A percentile compares a stretch with the other conserved stretches of the same genome.
phyloP scores from a whole-genome alignment of 2,888 invertebrate species.

The Hypsopygia costalis region DNA sequence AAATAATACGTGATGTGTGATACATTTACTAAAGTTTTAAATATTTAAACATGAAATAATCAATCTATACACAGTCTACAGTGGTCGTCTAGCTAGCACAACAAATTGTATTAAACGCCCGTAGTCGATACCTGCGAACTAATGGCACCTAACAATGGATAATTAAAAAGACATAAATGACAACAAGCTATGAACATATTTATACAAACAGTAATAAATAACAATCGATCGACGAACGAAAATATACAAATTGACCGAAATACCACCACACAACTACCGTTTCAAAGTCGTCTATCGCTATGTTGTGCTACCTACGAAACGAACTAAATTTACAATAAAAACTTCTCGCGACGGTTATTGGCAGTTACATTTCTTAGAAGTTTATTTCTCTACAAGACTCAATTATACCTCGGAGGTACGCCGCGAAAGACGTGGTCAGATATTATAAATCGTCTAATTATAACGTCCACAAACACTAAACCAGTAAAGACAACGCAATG shows the following conservation, averaged over 20 bases:
- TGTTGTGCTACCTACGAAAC: neutral
- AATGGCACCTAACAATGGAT: no score
- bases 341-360: constrained; percentile 1
- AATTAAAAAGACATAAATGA: no score
- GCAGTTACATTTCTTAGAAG: neutral
- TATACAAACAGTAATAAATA: neutral
- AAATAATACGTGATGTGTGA: neutral
- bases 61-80: neutral
- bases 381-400: neutral
- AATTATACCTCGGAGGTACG: constrained; percentile 1
- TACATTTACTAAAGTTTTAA: constrained; percentile 3
- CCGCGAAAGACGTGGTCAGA: constrained; percentile 10
- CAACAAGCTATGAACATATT: no score
- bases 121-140: no score
- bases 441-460: constrained; percentile 10
- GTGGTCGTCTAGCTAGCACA: neutral
- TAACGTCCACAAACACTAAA: constrained; percentile 13
- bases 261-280: constrained; percentile 2
- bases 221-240: neutral
- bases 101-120: no score
- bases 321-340: neutral
- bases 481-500: constrained; percentile 10
- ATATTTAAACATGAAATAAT: neutral
- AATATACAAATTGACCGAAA: constrained; percentile 3
- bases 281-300: constrained; percentile 5